These are phyloP conservation scores for Papilio glaucus DNA, from an alignment of 1,140 invertebrate species.

Conservation along the genomic window DNA sequence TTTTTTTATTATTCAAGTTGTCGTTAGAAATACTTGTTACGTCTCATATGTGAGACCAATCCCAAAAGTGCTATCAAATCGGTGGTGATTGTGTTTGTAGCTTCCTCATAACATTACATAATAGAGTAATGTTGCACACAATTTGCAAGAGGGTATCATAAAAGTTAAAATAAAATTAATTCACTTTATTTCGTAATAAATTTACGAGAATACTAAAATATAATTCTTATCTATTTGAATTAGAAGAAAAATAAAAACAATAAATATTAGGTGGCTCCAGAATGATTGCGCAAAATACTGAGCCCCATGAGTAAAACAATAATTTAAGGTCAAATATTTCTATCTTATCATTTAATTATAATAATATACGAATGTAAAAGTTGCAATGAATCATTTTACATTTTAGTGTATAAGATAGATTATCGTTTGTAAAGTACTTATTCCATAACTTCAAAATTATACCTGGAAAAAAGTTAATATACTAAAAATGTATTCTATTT, in stretches of 20 bases:
- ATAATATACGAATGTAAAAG: neutral
- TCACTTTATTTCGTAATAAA: neutral
- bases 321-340: no score
- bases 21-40: constrained; percentile 11
- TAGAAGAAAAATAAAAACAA: neutral
- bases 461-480: neutral
- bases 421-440: neutral
- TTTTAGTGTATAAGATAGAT: neutral
- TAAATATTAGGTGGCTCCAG: neutral
- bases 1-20: neutral
- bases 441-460: neutral
- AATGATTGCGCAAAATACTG: neutral
- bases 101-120: constrained; percentile 2
- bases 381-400: neutral
- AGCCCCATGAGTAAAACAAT: neutral
- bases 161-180: neutral
- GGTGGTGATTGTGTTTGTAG: neutral
- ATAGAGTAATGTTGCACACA: neutral
- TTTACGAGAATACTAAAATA: neutral
- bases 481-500: neutral
- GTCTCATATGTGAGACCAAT: neutral
- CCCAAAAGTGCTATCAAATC: neutral
- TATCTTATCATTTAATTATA: neutral
- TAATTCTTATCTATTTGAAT: neutral
- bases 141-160: neutral